Base-by-base conservation (phyloP, 2,888 invertebrate genomes). In the Sarcophaga rosellei region DNA sequence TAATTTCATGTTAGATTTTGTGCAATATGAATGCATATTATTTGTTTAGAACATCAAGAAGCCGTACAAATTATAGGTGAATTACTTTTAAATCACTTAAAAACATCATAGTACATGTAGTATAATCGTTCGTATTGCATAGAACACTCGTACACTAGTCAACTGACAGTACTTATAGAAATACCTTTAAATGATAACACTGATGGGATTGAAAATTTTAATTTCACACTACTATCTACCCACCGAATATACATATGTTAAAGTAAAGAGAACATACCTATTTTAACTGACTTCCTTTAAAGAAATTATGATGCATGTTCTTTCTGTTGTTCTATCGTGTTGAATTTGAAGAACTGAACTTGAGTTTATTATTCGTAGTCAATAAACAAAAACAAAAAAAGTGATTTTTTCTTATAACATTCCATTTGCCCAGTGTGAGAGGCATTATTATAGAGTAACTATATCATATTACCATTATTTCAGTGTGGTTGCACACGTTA, bases 291-390 rank as follows among this genome's bases (percentile, higher is more conserved):
- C 35, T 35, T 35, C 8, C 10, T 53, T 17, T 53, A 53, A 15
- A 53, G 53, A 53, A 17, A 53, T 53, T 15, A 53, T 17, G 17
- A 15, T 15, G 17, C 17, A 53, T 53, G 17, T 53, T 15, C 4
- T 53, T 53, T 15, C 4, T 53, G 17, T 53, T 53, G 17, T 53
- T 53, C 4, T 15, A 3, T 53, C 0, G 17, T 35, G 53, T 62
- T 61, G 53, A 68, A 77, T 77, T 73, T 57, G 20, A 25, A 76
- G 23, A 73, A 77, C 35, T 78, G 78, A 84, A 84, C 86, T 88
- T 90, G 90, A 91, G 91, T 90, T 90, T 90, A 91, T 91, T 90
- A 91, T 89, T 89, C 90, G 88, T 88, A 91, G 89, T 88, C 87
- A 89, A 82, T 80, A 86, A 81, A 81, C 57, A 74, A 57, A 74